Evolutionary conservation across 2,797 vertebrate genomes (phyloP).

Genomic region (Oreochromis grahami): DNA sequence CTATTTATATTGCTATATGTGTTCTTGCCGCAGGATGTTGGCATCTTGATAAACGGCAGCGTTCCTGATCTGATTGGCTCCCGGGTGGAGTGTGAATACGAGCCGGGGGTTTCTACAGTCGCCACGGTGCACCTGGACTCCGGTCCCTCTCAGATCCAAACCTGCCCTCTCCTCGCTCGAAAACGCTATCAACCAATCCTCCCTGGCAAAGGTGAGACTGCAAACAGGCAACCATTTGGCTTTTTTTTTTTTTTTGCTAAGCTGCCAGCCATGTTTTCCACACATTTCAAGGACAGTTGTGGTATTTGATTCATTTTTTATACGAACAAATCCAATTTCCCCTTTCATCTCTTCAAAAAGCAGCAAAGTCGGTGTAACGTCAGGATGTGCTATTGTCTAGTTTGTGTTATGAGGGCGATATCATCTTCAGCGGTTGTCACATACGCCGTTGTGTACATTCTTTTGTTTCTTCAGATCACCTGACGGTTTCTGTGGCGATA

Average conservation of each 20-base stretch:
- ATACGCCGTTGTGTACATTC: conserved; percentile 4
- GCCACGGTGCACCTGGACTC: conserved; percentile 83
- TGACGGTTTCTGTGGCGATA: conserved; percentile 83
- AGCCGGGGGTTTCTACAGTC: conserved; percentile 73
- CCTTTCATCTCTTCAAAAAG: conserved; percentile 21
- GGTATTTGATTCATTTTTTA: background rate
- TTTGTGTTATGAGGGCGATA: conserved; percentile 37
- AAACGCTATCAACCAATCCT: conserved; percentile 78
- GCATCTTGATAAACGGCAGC: conserved; percentile 91
- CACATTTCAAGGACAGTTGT: background rate
- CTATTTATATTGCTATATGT: conserved; percentile 11
- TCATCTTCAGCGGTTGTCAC: conserved; percentile 18
- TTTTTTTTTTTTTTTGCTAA: background rate
- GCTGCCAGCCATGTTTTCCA: background rate
- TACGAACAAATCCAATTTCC: conserved; percentile 44
- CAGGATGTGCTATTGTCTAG: background rate
- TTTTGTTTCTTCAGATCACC: conserved; percentile 83
- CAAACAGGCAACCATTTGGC: conserved; percentile 5
- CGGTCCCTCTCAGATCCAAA: conserved; percentile 83
- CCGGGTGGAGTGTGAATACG: conserved; percentile 88
- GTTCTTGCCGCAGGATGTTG: conserved; percentile 76
- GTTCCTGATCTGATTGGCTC: conserved; percentile 87
- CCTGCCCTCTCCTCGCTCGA: conserved; percentile 84
- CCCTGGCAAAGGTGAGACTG: conserved; percentile 78
- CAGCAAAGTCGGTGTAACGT: background rate